Percentiles rank a stretch among this genome's conserved stretches.
Evolutionary conservation across 2,797 vertebrate genomes (phyloP).

Genomic region (Typhlichthys subterraneus): DNA sequence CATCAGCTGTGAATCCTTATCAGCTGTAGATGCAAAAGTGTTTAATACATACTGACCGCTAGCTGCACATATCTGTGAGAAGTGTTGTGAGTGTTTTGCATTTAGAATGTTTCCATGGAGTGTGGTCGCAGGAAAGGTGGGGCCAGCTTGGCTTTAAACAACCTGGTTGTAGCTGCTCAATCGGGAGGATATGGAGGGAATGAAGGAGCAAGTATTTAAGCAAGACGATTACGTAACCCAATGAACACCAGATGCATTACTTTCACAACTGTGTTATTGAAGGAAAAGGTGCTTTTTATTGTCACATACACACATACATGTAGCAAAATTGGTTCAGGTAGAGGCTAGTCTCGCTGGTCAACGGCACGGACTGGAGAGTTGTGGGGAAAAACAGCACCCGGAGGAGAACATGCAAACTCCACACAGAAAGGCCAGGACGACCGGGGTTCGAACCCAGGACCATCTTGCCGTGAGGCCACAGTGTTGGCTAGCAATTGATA

Average conservation of each 20-base stretch:
- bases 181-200: conserved; percentile 4
- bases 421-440: no score
- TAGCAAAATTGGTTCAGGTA: neutral
- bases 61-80: neutral
- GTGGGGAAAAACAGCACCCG: no score
- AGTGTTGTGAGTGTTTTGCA: neutral
- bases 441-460: no score
- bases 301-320: conserved; percentile 1
- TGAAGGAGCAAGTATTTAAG: conserved; percentile 15
- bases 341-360: conserved; percentile 24
- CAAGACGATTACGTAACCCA: conserved; percentile 38
- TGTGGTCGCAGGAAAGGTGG: neutral
- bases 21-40: conserved; percentile 2
- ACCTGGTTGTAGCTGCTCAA: conserved; percentile 5
- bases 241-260: conserved; percentile 18
- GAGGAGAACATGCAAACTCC: no score
- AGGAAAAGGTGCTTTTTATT: conserved; percentile 10
- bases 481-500: neutral
- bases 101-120: conserved; percentile 6
- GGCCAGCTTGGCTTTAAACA: conserved; percentile 9
- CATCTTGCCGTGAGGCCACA: no score
- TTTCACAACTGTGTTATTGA: conserved; percentile 17
- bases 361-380: neutral
- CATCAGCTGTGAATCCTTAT: conserved; percentile 22
- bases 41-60: neutral